A percentile compares a stretch with the other conserved stretches of the same genome.
These are phyloP conservation scores for Agriotes lineatus DNA, from an alignment of 2,888 invertebrate genomes.

Conservation along the genomic window DNA sequence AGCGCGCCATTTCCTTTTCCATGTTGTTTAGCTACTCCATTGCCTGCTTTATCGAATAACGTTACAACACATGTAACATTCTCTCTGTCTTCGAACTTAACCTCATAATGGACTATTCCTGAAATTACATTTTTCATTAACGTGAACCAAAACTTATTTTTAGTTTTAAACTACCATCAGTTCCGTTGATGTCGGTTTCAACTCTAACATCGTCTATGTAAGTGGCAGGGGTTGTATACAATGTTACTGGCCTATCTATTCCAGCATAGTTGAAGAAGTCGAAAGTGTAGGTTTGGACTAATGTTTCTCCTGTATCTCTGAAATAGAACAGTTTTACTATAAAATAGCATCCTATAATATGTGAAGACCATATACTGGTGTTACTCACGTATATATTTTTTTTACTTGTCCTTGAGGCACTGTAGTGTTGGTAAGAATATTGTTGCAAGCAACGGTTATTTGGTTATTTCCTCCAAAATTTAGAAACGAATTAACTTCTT, in stretches of 20 bases:
- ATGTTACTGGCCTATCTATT: conserved; percentile 91
- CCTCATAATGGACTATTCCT: conserved; percentile 73
- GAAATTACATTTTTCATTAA: conserved; percentile 24
- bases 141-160: neutral
- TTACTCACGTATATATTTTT: conserved; percentile 70
- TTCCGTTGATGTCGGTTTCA: conserved; percentile 76
- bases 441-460: conserved; percentile 94
- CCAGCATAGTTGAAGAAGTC: conserved; percentile 99
- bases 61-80: conserved; percentile 10
- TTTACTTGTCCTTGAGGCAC: conserved; percentile 88
- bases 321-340: no score
- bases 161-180: conserved; percentile 69
- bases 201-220: conserved; percentile 90
- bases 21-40: conserved; percentile 65
- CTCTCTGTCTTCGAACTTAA: no score
- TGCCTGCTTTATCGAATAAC: conserved; percentile 69
- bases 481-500: conserved; percentile 79
- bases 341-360: neutral
- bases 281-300: conserved; percentile 86
- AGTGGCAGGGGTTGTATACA: conserved; percentile 87
- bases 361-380: no score
- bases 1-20: conserved; percentile 74
- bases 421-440: conserved; percentile 86
- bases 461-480: conserved; percentile 79
- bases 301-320: conserved; percentile 72